Evolutionary conservation across 2,888 invertebrate species (phyloP).

Genomic region (Heteromyza rotundicornis): DNA sequence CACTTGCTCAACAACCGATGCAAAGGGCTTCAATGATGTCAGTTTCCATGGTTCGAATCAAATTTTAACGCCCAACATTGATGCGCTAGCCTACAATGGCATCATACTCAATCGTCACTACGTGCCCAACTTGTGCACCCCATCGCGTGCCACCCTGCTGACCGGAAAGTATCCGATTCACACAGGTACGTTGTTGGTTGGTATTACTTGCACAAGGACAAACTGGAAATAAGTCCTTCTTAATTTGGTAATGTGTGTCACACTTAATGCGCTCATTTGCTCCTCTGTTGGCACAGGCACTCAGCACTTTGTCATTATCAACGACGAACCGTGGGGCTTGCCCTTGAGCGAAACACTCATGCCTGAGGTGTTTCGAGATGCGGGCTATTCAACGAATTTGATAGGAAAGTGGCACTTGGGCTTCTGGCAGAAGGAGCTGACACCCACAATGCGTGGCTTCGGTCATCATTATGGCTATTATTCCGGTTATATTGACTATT

Average conservation of each 20-base stretch:
- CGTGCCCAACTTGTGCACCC: conserved; percentile 84
- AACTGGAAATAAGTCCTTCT: too few species aligned
- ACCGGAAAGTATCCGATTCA: conserved; percentile 90
- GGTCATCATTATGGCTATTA: conserved; percentile 85
- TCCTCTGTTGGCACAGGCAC: conserved; percentile 68
- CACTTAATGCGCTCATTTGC: not conserved
- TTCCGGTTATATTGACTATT: conserved; percentile 83
- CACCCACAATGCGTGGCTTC: conserved; percentile 78
- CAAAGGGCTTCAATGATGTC: conserved; percentile 92
- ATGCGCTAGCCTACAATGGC: conserved; percentile 84
- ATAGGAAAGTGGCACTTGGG: conserved; percentile 95
- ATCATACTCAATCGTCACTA: conserved; percentile 83
- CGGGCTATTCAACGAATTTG: conserved; percentile 81
- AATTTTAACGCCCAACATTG: conserved; percentile 89
- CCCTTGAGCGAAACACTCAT: conserved; percentile 73
- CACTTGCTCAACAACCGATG: too few species aligned
- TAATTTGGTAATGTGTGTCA: too few species aligned
- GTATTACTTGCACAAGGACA: too few species aligned
- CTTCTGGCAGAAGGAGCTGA: conserved; percentile 69
- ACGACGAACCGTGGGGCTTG: conserved; percentile 76
- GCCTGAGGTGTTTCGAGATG: conserved; percentile 72
- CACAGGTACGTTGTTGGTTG: conserved; percentile 66
- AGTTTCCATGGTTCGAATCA: conserved; percentile 90
- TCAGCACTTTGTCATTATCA: conserved; percentile 74
- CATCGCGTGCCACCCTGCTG: conserved; percentile 80